Evolutionary conservation across 2,797 vertebrate genomes (phyloP), one percentile per base, ranked within the genome.

Genomic region (Odontamblyopus rebecca): DNA sequence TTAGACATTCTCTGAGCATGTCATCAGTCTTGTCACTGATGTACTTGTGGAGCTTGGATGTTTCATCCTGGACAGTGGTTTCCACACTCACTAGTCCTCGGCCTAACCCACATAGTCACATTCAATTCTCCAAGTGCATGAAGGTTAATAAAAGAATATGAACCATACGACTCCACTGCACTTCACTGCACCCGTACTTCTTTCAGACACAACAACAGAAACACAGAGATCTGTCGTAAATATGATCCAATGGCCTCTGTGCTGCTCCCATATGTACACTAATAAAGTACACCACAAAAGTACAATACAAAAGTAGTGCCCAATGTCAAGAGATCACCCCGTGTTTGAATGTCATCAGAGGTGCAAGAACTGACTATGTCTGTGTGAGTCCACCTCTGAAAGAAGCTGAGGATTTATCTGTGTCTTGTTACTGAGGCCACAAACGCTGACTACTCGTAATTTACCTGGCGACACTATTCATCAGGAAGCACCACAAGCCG

Each of bases 371-470:
- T 54, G 50, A 50, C 41, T 16, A 35, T 27, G 64, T 66, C 64
- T 66, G 15, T 51, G 23, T 3, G 29, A 84, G 70, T 53, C 82
- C 44, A 16, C 30, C 69, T 67, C 77, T 66, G 60, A 69, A 54
- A 71, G 69, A 77, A 79, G 82, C 77, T 61, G 61, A 75, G 62
- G 77, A 82, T 83, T 83, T 80, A 86, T 88, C 81, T 61, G 4
- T 32, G 80, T 79, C 76, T 67, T 59, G 68, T 85, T 73, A 80
- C 59, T 70, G 73, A 73, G 76, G 75, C 35, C 79, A 72, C 61
- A 79, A 78, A 78, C 77, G 74, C 67, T 51, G 73, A 82, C 61
- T 4, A 11, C 77, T 77, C 63, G 6, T 84, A 87, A 89, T 82
- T 90, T 74, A 88, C 69, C 74, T 77, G 3, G 62, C 18, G 38